These are phyloP conservation scores for Pseudomugil gertrudae DNA, from an alignment of 2,797 vertebrate genomes.

Conservation along the genomic window DNA sequence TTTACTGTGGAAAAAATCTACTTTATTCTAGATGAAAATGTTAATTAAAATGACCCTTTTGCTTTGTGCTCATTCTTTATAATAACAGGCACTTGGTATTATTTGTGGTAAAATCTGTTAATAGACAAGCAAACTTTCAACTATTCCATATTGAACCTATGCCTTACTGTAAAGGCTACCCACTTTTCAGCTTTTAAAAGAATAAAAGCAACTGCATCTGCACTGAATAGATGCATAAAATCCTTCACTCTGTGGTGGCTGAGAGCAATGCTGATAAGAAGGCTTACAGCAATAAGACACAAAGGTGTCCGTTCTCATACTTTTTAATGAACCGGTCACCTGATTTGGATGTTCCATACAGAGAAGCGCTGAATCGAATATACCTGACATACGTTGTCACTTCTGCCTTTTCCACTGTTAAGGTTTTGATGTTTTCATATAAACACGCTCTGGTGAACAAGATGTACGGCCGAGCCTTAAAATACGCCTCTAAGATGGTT, in stretches of 20 bases:
- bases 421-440: slow-evolving; percentile 97
- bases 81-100: too few species aligned
- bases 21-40: not conserved
- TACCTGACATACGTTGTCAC: not conserved
- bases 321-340: not conserved
- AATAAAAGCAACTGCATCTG: not conserved
- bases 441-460: slow-evolving; percentile 95
- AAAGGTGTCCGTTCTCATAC: too few species aligned
- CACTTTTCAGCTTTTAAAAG: not conserved
- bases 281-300: too few species aligned
- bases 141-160: not conserved
- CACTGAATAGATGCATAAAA: not conserved
- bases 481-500: slow-evolving; percentile 92
- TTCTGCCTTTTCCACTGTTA: slow-evolving; percentile 16
- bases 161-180: not conserved
- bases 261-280: not conserved
- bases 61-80: too few species aligned
- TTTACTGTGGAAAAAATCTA: not conserved
- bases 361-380: not conserved
- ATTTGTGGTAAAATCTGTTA: not conserved
- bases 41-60: not conserved
- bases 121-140: not conserved
- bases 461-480: slow-evolving; percentile 94
- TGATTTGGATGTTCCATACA: not conserved
- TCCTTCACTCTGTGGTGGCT: not conserved